Conservation (phyloP, 2,888 invertebrate species). For the Protodeltote pygarga region DNA sequence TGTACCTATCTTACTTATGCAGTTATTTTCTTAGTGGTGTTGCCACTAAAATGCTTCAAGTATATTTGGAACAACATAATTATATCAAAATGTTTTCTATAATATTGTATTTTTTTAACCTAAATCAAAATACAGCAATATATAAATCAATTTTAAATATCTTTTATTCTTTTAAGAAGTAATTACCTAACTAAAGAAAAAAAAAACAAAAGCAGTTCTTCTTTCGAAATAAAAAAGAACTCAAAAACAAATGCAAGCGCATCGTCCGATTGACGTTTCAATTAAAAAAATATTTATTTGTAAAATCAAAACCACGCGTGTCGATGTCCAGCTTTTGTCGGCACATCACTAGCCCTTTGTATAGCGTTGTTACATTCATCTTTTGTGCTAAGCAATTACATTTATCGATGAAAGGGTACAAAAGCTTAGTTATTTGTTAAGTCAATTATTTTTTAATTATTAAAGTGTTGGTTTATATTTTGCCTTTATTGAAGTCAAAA, state of each 20-base stretch:
- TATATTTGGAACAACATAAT: too few relatives aligned
- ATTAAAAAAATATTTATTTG: constrained; percentile 73
- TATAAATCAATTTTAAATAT: too few relatives aligned
- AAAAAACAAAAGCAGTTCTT: constrained; percentile 8
- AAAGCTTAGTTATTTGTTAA: constrained; percentile 52
- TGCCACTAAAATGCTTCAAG: too few relatives aligned
- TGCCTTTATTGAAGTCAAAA: constrained; percentile 6
- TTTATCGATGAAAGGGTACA: constrained; percentile 53
- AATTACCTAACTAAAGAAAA: background rate
- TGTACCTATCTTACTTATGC: too few relatives aligned
- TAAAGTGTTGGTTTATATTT: constrained; percentile 51
- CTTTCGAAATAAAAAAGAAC: constrained; percentile 17
- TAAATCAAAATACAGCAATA: too few relatives aligned
- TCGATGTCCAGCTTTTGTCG: constrained; percentile 64
- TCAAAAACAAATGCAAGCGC: constrained; percentile 40
- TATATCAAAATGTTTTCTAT: too few relatives aligned
- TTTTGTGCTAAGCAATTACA: constrained; percentile 59
- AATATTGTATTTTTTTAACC: too few relatives aligned
- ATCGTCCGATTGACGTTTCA: constrained; percentile 68
- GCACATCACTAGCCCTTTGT: constrained; percentile 62
- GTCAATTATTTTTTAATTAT: constrained; percentile 63
- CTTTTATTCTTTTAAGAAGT: background rate
- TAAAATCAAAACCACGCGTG: constrained; percentile 56
- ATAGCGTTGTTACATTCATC: constrained; percentile 65
- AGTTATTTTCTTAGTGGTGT: too few relatives aligned